These are phyloP conservation scores for Psephotus haematonotus DNA, from an alignment of 2,113 vertebrate genomes.

Conservation along the genomic window DNA sequence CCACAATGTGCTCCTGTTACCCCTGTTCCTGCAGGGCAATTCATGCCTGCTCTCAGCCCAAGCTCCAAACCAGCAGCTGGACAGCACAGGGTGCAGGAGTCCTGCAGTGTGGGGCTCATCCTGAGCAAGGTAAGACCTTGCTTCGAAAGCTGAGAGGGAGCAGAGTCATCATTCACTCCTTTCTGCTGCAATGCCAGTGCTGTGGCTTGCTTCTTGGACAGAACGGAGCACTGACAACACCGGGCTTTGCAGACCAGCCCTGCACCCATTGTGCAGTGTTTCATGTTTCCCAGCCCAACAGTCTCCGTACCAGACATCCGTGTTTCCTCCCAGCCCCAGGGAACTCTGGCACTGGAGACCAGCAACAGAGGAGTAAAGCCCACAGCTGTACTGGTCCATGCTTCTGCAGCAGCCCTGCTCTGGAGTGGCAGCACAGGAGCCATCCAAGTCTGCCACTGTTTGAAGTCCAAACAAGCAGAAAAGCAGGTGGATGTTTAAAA, in stretches of 20 bases:
- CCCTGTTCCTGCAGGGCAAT: rapidly evolving
- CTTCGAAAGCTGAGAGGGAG: not conserved
- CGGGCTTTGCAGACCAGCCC: not conserved
- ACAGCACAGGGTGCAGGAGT: not conserved
- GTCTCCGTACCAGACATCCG: not conserved
- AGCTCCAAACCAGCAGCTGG: not conserved
- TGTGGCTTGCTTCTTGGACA: rapidly evolving
- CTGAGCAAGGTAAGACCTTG: not conserved
- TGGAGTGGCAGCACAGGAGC: not conserved
- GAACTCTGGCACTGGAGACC: not conserved
- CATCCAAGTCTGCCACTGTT: not conserved
- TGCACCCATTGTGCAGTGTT: not conserved
- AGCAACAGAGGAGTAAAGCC: not conserved
- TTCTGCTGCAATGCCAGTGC: not conserved
- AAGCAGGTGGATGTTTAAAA: not conserved
- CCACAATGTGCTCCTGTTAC: not conserved
- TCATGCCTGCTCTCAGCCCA: not conserved
- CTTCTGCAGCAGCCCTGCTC: not conserved
- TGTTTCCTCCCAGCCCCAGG: not conserved
- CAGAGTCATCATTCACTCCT: not conserved
- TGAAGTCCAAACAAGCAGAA: not conserved
- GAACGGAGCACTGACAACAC: not conserved
- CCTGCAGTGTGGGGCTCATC: not conserved
- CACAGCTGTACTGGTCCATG: not conserved
- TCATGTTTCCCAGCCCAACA: not conserved